Conservation (phyloP, 2,113 vertebrate genomes). For the Antennarius striatus region DNA sequence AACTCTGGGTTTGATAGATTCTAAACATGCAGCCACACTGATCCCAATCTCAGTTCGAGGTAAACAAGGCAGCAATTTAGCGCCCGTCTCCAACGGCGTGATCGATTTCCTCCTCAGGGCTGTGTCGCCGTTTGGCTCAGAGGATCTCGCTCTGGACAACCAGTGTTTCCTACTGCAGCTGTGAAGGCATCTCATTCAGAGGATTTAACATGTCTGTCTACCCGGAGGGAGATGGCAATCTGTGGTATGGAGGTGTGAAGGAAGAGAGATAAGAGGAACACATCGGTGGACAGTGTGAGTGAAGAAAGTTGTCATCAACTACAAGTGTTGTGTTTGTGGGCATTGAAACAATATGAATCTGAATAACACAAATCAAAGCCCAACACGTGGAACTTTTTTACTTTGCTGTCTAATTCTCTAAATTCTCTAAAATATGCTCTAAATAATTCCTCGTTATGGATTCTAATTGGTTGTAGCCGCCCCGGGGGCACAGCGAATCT, state of each 20-base stretch:
- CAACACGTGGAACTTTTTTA: neutral
- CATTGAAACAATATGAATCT: too few species aligned
- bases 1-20: neutral
- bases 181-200: conserved; percentile 30
- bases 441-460: too few species aligned
- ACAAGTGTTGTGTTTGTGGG: too few species aligned
- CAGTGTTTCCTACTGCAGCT: conserved; percentile 27
- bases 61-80: conserved; percentile 36
- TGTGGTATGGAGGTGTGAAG: neutral
- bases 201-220: conserved; percentile 11
- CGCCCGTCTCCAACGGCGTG: neutral
- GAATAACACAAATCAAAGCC: too few species aligned
- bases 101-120: conserved; percentile 34
- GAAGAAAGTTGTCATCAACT: too few species aligned
- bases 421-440: too few species aligned
- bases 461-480: too few species aligned
- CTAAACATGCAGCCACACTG: too few species aligned
- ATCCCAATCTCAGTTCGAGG: neutral
- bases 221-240: neutral
- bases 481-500: neutral
- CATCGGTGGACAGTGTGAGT: too few species aligned
- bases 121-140: conserved; percentile 15
- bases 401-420: too few species aligned
- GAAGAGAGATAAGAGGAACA: neutral
- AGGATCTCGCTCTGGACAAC: conserved; percentile 23